A percentile compares a stretch with the other conserved stretches of the same genome.
Conservation (phyloP, 1,140 invertebrate genomes). For the Tribolium castaneum region DNA sequence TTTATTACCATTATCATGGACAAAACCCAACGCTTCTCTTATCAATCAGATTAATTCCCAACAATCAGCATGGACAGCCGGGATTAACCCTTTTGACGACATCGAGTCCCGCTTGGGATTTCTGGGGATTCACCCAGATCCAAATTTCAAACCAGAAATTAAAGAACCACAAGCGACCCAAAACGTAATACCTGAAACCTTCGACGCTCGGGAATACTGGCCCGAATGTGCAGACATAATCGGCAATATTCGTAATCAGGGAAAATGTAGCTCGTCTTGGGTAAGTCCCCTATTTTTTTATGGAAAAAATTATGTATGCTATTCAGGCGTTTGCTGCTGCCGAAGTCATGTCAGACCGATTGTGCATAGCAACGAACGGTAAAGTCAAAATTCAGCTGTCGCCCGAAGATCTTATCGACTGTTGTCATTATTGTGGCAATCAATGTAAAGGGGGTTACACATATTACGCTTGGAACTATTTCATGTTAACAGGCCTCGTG, state of each 20-base stretch:
- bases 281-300: not conserved
- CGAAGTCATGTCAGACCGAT: constrained; percentile 22
- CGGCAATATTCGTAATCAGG: not conserved
- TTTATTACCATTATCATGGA: no score
- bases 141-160: not conserved
- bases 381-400: constrained; percentile 1
- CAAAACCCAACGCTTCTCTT: no score
- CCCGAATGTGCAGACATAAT: not conserved
- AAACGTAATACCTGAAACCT: not conserved
- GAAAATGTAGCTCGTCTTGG: not conserved
- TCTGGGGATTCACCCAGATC: not conserved
- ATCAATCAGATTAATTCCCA: no score
- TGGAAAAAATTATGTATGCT: not conserved
- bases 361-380: constrained; percentile 6
- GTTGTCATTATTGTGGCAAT: not conserved
- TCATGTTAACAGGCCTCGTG: not conserved
- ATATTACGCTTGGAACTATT: not conserved
- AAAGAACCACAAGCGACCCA: not conserved
- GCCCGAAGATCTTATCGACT: constrained; percentile 20
- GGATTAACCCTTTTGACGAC: not conserved
- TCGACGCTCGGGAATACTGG: not conserved
- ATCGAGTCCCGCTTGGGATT: not conserved
- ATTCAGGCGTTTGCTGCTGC: constrained; percentile 19
- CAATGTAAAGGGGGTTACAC: not conserved
- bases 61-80: no score